A percentile compares a stretch with the other conserved stretches of the same genome.
Conservation (phyloP, 2,113 vertebrate species). For the Cyanoliseus patagonus region DNA sequence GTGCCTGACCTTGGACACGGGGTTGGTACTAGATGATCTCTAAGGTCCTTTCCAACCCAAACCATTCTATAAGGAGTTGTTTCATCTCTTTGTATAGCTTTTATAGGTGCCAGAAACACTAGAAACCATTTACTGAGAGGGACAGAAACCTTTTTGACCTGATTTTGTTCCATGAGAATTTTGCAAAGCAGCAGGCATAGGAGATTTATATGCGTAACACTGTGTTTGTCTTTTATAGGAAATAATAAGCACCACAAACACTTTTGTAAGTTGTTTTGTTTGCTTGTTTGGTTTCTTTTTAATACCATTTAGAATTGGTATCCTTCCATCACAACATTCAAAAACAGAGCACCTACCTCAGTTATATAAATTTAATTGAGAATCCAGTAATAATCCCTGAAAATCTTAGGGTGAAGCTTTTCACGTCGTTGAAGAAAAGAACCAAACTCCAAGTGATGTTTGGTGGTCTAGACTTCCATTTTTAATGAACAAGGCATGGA, state of each 20-base stretch:
- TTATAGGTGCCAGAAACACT: background rate
- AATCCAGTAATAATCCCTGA: background rate
- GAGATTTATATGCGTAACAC: background rate
- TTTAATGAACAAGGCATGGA: constrained; percentile 60
- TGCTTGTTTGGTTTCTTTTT: background rate
- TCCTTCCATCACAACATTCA: background rate
- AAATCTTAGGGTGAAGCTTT: background rate
- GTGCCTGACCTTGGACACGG: background rate
- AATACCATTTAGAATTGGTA: background rate
- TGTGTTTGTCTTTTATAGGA: background rate
- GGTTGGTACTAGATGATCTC: background rate
- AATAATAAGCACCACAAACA: background rate
- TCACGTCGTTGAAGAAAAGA: background rate
- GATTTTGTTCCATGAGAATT: background rate
- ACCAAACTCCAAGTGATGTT: background rate
- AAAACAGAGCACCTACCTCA: background rate
- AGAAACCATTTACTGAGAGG: background rate
- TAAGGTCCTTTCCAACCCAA: background rate
- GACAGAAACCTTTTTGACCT: background rate
- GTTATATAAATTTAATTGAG: background rate
- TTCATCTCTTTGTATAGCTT: background rate
- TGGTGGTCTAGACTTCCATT: background rate
- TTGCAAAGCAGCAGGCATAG: background rate
- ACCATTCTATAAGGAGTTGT: background rate
- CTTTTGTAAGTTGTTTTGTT: background rate